A percentile compares a stretch with the other conserved stretches of the same genome.
phyloP scores from a whole-genome alignment of 2,888 invertebrate genomes.

The Eulithis prunata region DNA sequence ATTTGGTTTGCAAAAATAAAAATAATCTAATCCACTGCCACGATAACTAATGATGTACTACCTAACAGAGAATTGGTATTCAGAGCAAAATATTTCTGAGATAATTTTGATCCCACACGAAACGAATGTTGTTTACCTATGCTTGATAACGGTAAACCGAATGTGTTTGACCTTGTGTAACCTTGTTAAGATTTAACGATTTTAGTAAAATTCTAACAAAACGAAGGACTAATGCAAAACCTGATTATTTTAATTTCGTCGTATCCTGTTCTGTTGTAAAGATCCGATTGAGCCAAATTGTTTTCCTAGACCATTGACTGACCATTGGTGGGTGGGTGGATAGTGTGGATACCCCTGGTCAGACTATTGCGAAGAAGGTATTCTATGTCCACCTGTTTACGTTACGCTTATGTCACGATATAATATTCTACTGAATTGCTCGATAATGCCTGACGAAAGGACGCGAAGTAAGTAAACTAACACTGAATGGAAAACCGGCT shows the following conservation, averaged over 20 bases:
- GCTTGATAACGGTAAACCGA: constrained; percentile 4
- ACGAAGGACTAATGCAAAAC: background rate
- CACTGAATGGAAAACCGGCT: constrained; percentile 26
- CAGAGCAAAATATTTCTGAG: background rate
- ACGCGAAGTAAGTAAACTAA: constrained; percentile 21
- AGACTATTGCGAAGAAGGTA: background rate
- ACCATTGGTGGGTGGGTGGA: background rate
- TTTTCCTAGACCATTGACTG: background rate
- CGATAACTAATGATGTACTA: background rate
- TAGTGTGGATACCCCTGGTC: no score
- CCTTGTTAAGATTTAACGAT: constrained; percentile 6
- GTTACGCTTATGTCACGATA: background rate
- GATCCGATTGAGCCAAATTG: background rate
- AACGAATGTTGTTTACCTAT: background rate
- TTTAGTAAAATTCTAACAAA: background rate
- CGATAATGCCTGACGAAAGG: constrained; percentile 12
- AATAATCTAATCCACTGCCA: background rate
- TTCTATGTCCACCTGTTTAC: background rate
- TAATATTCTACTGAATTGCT: constrained; percentile 14
- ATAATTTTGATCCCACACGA: background rate
- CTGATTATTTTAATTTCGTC: no score
- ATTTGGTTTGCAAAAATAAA: constrained; percentile 8
- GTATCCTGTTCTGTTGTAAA: background rate
- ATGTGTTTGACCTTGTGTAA: constrained; percentile 3
- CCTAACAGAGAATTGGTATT: background rate